Percentiles rank a stretch among this genome's conserved stretches.
These are phyloP conservation scores for Rattus rattus DNA, from an alignment of 2,113 vertebrate genomes.

Conservation along the genomic window DNA sequence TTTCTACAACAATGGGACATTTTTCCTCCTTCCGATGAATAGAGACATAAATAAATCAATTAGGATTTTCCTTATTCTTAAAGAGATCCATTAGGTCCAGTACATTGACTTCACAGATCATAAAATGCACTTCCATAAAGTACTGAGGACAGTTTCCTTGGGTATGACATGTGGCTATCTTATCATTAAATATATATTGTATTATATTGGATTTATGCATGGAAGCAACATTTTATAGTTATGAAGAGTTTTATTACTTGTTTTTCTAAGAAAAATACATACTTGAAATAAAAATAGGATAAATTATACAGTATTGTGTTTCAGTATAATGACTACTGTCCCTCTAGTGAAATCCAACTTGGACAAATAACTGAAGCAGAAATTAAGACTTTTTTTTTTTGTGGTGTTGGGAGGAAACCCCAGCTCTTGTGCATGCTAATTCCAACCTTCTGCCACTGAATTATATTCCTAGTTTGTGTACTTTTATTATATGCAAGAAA, in stretches of 20 bases:
- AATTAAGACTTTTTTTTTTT: background rate
- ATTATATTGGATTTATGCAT: background rate
- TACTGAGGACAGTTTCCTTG: background rate
- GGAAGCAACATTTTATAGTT: background rate
- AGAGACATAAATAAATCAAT: background rate
- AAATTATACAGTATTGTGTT: background rate
- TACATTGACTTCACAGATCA: background rate
- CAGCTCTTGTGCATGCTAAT: background rate
- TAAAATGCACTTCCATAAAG: background rate
- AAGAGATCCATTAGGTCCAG: background rate
- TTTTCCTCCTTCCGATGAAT: background rate
- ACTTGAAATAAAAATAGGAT: background rate
- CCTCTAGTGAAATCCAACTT: background rate
- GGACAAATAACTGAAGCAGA: background rate
- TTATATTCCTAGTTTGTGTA: background rate
- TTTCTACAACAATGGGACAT: background rate
- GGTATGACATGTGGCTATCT: background rate
- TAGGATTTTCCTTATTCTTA: background rate
- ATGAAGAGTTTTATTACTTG: background rate
- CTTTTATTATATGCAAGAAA: constrained; percentile 16
- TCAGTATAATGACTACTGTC: background rate
- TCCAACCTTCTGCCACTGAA: background rate
- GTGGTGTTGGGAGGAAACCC: background rate
- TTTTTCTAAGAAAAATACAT: background rate
- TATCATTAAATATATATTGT: background rate